Percentiles rank a stretch among this genome's conserved stretches.
phyloP scores from a whole-genome alignment of 2,797 vertebrate species.

The Notolabrus celidotus region DNA sequence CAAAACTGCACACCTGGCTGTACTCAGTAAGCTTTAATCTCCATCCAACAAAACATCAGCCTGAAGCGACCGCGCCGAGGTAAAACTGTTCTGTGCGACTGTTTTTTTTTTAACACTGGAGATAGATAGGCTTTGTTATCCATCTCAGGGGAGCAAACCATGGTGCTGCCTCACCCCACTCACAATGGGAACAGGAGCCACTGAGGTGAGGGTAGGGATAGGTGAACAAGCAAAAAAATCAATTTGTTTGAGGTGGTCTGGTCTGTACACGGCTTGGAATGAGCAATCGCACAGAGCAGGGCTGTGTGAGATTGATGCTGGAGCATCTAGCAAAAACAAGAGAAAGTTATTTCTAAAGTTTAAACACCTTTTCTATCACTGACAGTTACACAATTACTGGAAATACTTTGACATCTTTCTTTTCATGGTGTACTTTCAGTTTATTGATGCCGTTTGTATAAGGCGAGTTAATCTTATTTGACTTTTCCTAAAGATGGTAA shows the following conservation, averaged over 20 bases:
- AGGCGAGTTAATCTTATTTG: too few relatives aligned
- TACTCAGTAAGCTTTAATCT: conserved; percentile 40
- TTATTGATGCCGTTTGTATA: too few relatives aligned
- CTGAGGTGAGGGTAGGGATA: conserved; percentile 36
- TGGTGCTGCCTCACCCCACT: conserved; percentile 24
- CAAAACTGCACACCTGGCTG: conserved; percentile 16
- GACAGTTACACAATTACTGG: neutral
- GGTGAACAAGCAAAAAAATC: conserved; percentile 26
- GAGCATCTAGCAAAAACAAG: conserved; percentile 5
- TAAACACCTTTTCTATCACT: neutral
- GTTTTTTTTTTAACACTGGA: conserved; percentile 15
- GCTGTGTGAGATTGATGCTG: conserved; percentile 6
- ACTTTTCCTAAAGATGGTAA: too few relatives aligned
- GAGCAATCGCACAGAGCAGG: conserved; percentile 10
- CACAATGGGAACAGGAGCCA: conserved; percentile 50
- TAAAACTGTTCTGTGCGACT: conserved; percentile 29
- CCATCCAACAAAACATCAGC: conserved; percentile 19
- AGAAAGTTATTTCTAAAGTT: neutral
- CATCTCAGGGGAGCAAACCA: conserved; percentile 38
- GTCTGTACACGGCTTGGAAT: conserved; percentile 32
- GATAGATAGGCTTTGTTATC: conserved; percentile 60
- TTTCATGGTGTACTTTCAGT: neutral
- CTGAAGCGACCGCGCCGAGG: conserved; percentile 3
- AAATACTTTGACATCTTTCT: neutral
- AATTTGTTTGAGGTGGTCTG: conserved; percentile 37